Evolutionary conservation across 1,140 invertebrate species (phyloP), one percentile per base, ranked within the genome.

Genomic region (Orchestia grillus): DNA sequence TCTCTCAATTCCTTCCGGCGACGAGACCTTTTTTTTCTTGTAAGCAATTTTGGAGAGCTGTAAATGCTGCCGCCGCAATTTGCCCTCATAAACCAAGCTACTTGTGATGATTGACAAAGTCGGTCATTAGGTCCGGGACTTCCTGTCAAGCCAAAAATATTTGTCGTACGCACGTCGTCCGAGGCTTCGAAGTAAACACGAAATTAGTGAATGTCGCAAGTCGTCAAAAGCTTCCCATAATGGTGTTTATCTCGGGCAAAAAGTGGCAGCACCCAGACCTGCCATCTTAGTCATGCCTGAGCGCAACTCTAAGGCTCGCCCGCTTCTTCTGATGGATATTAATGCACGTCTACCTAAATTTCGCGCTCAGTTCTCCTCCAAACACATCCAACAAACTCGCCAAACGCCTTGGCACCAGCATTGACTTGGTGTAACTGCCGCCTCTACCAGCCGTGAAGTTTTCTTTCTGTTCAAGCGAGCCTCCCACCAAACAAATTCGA

Each of bases 171-270:
- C 40, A 15, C 44, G 92, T 44, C 44, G n/a, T n/a, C 40, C 6
- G 23, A 44, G 92, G 44, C 92, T 47, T 45, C 43, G 92, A 94
- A 94, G 92, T 45, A 94, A 94, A 94, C 92, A 94, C 92, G 92
- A 94, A 94, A 94, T 94, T 94, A 94, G 92, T 94, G 92, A 44
- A 36, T 45, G 92, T 94, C 92, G 43, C 44, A 47, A 44, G 43
- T 47, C 92, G 36, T 94, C 92, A 94, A 44, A 45, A 44, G 92
- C 92, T 45, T 94, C 92, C 92, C 92, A 45, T 94, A 45, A 94
- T 94, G 92, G 92, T 94, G 92, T 94, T 94, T 94, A 94, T 94
- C 92, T 94, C 88, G 44, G 92, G 43, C 11, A n/a, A 94, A 94
- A 94, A 94, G 92, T 94, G 92, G 44, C 92, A 94, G 43, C 92